Percentiles rank a stretch among this genome's conserved stretches.
Conservation (phyloP, 1,140 invertebrate species). For the Pentalonia nigronervosa region DNA sequence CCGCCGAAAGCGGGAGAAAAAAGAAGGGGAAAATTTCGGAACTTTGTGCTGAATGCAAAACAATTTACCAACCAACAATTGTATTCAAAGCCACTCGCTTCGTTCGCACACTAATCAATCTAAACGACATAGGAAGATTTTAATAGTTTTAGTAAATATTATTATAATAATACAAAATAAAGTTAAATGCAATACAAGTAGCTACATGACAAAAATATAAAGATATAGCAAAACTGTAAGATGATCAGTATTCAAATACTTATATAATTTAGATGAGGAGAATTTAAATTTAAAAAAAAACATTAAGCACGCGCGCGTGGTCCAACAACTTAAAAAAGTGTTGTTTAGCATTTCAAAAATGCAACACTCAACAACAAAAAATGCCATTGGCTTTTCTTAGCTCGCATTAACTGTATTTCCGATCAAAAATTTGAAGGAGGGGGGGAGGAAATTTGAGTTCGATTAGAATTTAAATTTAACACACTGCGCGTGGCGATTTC, state of each 20-base stretch:
- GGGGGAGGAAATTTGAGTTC: neutral
- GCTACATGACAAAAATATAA: too few species aligned
- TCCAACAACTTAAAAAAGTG: neutral
- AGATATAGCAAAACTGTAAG: too few species aligned
- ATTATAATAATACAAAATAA: too few species aligned
- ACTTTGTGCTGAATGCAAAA: too few species aligned
- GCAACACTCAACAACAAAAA: too few species aligned
- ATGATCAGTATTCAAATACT: too few species aligned
- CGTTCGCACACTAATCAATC: neutral
- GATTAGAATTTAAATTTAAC: neutral
- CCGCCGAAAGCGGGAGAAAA: neutral
- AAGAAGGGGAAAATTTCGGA: too few species aligned
- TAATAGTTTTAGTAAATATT: too few species aligned
- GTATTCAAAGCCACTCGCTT: neutral
- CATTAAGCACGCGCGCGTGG: neutral
- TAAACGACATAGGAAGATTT: neutral
- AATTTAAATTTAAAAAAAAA: neutral
- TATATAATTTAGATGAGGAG: neutral
- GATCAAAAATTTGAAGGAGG: neutral
- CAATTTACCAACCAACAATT: neutral
- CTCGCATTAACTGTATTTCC: neutral
- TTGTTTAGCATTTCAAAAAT: neutral
- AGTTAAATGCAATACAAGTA: too few species aligned
- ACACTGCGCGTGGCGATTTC: too few species aligned
- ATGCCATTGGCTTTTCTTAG: neutral